Conservation (phyloP, 2,113 vertebrate species). For the Centrocercus urophasianus region DNA sequence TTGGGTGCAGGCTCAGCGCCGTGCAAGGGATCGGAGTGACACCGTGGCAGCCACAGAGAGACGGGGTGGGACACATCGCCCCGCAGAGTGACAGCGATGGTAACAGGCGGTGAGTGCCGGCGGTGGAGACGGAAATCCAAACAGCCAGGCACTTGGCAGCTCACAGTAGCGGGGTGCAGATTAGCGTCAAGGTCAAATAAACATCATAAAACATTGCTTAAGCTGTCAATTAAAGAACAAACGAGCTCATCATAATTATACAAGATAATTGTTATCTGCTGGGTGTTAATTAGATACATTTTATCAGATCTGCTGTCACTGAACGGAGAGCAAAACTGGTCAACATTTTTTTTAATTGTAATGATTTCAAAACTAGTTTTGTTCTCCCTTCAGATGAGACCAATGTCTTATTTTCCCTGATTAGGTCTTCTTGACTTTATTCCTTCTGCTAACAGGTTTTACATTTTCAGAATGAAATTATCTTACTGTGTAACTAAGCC, state of each 20-base stretch:
- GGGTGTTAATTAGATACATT: slow-evolving; percentile 64
- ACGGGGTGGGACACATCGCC: not conserved
- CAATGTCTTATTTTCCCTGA: not conserved
- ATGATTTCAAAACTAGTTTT: slow-evolving; percentile 1
- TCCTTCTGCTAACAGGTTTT: not conserved
- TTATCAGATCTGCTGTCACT: slow-evolving; percentile 44
- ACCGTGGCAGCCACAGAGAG: not conserved
- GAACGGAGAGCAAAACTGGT: slow-evolving; percentile 19
- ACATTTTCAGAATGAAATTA: not conserved
- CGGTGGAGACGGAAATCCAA: not conserved
- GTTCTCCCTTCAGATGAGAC: not conserved
- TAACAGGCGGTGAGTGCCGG: not conserved
- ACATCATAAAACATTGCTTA: slow-evolving; percentile 62
- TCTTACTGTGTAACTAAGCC: not conserved
- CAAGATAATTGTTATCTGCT: slow-evolving; percentile 62
- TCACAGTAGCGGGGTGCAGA: slow-evolving; percentile 8
- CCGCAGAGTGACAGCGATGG: not conserved
- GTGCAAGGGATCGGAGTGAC: not conserved
- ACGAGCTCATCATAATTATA: slow-evolving; percentile 59
- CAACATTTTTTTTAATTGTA: not conserved
- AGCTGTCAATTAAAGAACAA: slow-evolving; percentile 65
- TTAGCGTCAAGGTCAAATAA: slow-evolving; percentile 57
- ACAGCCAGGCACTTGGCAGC: not conserved
- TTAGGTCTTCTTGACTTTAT: not conserved
- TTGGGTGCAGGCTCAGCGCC: not conserved